A percentile compares a stretch with the other conserved stretches of the same genome.
Conservation (phyloP, 1,140 invertebrate species). For the Bombus cullumanus region DNA sequence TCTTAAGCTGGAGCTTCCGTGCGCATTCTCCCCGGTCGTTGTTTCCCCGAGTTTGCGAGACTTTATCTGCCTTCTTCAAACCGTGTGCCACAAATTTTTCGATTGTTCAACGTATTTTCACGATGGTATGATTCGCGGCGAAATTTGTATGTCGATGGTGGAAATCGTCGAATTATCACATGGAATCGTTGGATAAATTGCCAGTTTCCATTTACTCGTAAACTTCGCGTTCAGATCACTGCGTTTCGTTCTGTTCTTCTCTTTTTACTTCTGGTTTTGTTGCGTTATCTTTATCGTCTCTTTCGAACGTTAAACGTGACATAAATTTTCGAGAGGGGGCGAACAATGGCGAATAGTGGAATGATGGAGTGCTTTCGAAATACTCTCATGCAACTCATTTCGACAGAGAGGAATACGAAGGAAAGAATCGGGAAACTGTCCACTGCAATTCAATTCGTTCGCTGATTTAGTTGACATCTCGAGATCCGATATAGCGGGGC, state of each 20-base stretch:
- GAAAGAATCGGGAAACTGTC: constrained; percentile 47
- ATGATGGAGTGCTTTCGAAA: constrained; percentile 13
- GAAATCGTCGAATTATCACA: not conserved
- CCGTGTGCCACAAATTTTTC: not conserved
- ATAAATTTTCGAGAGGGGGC: not conserved
- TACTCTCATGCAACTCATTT: not conserved
- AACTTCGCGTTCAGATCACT: not conserved
- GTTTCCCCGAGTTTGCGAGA: not conserved
- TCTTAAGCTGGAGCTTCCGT: not conserved
- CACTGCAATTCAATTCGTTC: constrained; percentile 40
- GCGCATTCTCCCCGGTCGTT: not conserved
- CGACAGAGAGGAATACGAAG: not conserved
- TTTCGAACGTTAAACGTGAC: not conserved
- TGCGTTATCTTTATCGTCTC: not conserved
- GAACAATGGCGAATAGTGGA: not conserved
- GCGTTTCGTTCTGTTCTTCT: not conserved
- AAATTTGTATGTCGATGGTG: not conserved
- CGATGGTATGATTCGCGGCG: not conserved
- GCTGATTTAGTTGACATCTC: not conserved
- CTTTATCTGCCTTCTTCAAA: constrained; percentile 16
- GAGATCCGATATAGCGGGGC: not conserved
- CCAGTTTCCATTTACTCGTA: not conserved
- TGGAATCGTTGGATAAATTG: not conserved
- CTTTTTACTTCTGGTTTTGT: not conserved
- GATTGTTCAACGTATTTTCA: not conserved